phyloP scores from a whole-genome alignment of 2,888 invertebrate genomes.

The Timema podura region DNA sequence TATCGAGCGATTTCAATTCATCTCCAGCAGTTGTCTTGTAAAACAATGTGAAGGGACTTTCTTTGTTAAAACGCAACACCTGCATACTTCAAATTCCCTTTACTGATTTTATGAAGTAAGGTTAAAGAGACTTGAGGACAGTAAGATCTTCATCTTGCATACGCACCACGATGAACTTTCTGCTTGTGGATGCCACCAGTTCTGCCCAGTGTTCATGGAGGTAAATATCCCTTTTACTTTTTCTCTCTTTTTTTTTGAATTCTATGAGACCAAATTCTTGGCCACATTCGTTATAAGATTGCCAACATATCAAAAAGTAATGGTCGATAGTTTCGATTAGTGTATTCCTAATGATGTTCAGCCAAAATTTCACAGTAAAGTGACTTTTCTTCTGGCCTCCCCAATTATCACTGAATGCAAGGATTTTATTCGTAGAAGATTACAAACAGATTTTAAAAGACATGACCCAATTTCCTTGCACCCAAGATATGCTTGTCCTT shows the following conservation, averaged over 20 bases:
- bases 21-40: background rate
- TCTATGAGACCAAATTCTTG: background rate
- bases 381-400: background rate
- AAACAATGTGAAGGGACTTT: background rate
- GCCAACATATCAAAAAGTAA: background rate
- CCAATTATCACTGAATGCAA: slow-evolving; percentile 25
- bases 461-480: slow-evolving; percentile 32
- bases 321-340: background rate
- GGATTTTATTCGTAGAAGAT: slow-evolving; percentile 25
- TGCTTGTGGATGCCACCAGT: too few relatives aligned
- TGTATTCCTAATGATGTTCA: background rate
- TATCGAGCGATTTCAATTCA: background rate
- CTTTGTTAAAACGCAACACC: background rate
- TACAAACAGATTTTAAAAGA: slow-evolving; percentile 28
- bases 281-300: background rate
- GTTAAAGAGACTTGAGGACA: too few relatives aligned
- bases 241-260: background rate
- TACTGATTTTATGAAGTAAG: background rate
- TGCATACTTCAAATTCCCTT: background rate
- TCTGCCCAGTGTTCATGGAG: background rate
- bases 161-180: too few relatives aligned
- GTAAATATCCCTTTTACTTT: background rate
- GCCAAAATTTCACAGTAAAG: background rate
- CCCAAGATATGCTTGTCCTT: slow-evolving; percentile 30
- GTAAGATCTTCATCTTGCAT: too few relatives aligned